A percentile compares a stretch with the other conserved stretches of the same genome.
Evolutionary conservation across 2,113 vertebrate species (phyloP).

Genomic region (Tretioscincus oriximinensis): DNA sequence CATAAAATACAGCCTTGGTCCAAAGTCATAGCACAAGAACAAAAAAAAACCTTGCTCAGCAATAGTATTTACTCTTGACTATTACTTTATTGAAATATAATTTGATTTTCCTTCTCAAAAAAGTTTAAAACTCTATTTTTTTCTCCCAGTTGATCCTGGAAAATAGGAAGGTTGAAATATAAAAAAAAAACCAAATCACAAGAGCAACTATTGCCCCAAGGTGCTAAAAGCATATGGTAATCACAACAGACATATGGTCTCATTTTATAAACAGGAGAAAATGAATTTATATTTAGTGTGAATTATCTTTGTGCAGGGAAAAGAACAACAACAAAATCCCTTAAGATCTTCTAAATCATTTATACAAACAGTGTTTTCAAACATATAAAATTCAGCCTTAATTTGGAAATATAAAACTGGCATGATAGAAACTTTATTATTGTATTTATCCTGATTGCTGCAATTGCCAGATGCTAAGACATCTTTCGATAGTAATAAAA

Average conservation of each 20-base stretch:
- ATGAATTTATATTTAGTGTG: background rate
- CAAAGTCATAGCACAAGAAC: background rate
- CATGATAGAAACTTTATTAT: background rate
- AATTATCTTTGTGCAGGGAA: background rate
- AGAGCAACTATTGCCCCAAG: background rate
- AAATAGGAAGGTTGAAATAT: background rate
- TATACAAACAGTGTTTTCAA: slow-evolving; percentile 6
- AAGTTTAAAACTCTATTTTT: background rate
- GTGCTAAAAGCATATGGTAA: background rate
- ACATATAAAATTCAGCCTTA: slow-evolving; percentile 6
- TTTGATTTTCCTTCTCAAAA: background rate
- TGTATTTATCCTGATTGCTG: background rate
- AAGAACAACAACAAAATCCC: background rate
- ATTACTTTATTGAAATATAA: background rate
- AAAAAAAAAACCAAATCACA: background rate
- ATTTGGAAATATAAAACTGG: slow-evolving; percentile 7
- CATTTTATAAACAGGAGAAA: background rate
- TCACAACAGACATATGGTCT: background rate
- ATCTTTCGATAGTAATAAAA: background rate
- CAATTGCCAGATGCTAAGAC: slow-evolving; percentile 16
- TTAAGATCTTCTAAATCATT: slow-evolving; percentile 3
- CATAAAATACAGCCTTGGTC: no score
- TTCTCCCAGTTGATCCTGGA: background rate
- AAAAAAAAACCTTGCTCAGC: background rate
- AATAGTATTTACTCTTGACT: background rate